Percentiles rank a stretch among this genome's conserved stretches.
These are phyloP conservation scores for Creontiades dilutus DNA, from an alignment of 2,888 invertebrate species.

Conservation along the genomic window DNA sequence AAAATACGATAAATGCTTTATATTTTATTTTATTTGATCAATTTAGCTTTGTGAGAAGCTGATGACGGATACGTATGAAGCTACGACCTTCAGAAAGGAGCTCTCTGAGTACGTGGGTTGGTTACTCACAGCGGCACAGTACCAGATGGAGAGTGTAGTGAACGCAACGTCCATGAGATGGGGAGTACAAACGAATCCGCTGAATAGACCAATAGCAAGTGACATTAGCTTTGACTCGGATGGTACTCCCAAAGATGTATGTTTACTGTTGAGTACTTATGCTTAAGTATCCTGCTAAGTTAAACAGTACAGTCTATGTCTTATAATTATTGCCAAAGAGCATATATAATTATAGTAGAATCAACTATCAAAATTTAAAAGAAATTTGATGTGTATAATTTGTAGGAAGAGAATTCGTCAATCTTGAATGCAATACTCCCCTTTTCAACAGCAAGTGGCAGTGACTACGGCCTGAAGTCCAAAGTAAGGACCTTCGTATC, in stretches of 20 bases:
- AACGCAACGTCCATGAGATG: conserved; percentile 12
- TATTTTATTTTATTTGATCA: too few relatives aligned
- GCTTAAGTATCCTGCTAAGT: too few relatives aligned
- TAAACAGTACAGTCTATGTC: too few relatives aligned
- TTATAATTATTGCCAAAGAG: too few relatives aligned
- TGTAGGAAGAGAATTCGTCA: background rate
- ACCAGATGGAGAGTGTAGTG: conserved; percentile 64
- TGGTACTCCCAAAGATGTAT: background rate
- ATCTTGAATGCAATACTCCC: background rate
- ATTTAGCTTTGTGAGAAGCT: conserved; percentile 49
- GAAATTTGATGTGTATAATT: background rate
- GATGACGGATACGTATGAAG: conserved; percentile 58
- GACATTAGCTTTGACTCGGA: background rate
- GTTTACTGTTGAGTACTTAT: too few relatives aligned
- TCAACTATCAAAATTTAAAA: too few relatives aligned
- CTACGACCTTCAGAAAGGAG: conserved; percentile 48
- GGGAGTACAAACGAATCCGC: background rate
- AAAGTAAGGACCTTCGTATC: background rate
- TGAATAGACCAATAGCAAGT: background rate
- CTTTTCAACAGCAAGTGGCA: background rate
- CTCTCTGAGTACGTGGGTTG: conserved; percentile 56
- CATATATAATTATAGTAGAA: too few relatives aligned
- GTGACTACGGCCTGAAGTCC: background rate
- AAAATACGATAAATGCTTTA: too few relatives aligned
- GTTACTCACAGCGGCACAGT: conserved; percentile 71